These are phyloP conservation scores for Bhutanitis thaidina DNA, from an alignment of 2,888 invertebrate genomes.

Conservation along the genomic window DNA sequence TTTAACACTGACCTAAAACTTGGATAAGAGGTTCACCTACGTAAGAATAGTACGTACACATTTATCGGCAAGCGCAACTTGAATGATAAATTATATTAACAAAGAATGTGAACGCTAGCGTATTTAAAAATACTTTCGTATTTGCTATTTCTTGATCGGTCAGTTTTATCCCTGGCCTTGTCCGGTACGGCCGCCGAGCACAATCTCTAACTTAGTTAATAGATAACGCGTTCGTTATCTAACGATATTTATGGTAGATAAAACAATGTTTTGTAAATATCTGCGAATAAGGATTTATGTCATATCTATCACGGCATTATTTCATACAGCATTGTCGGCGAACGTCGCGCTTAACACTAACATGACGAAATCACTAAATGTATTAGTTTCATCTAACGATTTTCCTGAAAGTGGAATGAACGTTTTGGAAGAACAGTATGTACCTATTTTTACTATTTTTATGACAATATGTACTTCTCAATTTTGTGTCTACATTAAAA, in stretches of 20 bases:
- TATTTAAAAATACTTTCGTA: conserved; percentile 5
- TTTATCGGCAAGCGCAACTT: too few relatives aligned
- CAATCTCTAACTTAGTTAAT: not conserved
- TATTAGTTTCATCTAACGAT: conserved; percentile 86
- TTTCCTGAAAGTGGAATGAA: conserved; percentile 83
- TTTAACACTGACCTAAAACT: too few relatives aligned
- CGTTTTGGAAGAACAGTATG: conserved; percentile 82
- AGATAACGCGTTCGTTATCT: conserved; percentile 20
- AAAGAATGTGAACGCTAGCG: not conserved
- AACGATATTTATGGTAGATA: conserved; percentile 18
- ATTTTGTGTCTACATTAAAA: too few relatives aligned
- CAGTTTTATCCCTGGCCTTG: conserved; percentile 18
- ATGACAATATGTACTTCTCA: too few relatives aligned
- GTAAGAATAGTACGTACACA: too few relatives aligned
- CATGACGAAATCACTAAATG: conserved; percentile 76
- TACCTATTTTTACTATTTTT: conserved; percentile 31
- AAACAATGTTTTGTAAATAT: conserved; percentile 19
- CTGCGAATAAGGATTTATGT: conserved; percentile 20
- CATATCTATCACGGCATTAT: conserved; percentile 21
- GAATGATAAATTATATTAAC: too few relatives aligned
- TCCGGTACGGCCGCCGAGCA: not conserved
- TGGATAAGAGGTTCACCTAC: too few relatives aligned
- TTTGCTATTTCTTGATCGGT: not conserved
- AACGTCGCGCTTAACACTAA: conserved; percentile 31
- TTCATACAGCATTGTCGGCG: conserved; percentile 33